A percentile compares a stretch with the other conserved stretches of the same genome.
Evolutionary conservation across 2,888 invertebrate genomes (phyloP).

Genomic region (Diadromus collaris): DNA sequence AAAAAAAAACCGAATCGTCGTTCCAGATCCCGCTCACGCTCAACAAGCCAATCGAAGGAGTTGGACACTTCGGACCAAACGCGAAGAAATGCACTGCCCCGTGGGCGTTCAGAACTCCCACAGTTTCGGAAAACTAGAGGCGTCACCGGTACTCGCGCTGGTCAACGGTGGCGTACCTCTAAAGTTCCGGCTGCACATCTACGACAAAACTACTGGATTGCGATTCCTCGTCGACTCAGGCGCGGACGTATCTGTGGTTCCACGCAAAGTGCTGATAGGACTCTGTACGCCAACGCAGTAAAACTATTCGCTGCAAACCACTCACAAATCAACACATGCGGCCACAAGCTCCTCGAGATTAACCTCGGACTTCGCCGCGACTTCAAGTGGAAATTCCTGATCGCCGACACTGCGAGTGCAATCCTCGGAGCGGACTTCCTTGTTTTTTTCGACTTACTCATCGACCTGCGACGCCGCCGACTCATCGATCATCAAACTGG

Average conservation of each 20-base stretch:
- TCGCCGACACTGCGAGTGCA: conserved; percentile 10
- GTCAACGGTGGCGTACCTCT: conserved; percentile 21
- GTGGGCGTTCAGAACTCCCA: background rate
- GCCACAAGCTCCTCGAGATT: conserved; percentile 1
- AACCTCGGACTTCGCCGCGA: conserved; percentile 12
- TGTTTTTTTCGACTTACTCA: background rate
- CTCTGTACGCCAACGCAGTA: background rate
- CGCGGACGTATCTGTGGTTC: conserved; percentile 30
- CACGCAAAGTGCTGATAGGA: background rate
- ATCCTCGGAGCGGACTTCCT: conserved; percentile 41
- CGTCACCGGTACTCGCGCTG: background rate
- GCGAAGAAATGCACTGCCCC: conserved; percentile 2
- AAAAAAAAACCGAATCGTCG: background rate
- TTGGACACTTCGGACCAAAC: background rate
- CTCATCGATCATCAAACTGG: conserved; percentile 19
- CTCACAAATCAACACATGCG: conserved; percentile 17
- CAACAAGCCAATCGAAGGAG: background rate
- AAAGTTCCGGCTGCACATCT: conserved; percentile 13
- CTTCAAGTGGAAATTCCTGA: conserved; percentile 23
- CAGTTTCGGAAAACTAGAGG: too few species aligned
- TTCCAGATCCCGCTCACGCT: background rate
- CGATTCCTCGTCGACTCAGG: conserved; percentile 39
- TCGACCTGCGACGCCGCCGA: background rate
- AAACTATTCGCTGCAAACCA: conserved; percentile 25
- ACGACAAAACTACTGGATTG: conserved; percentile 5